Conservation (phyloP, 1,140 invertebrate genomes). For the Thaumetopoea pityocampa region DNA sequence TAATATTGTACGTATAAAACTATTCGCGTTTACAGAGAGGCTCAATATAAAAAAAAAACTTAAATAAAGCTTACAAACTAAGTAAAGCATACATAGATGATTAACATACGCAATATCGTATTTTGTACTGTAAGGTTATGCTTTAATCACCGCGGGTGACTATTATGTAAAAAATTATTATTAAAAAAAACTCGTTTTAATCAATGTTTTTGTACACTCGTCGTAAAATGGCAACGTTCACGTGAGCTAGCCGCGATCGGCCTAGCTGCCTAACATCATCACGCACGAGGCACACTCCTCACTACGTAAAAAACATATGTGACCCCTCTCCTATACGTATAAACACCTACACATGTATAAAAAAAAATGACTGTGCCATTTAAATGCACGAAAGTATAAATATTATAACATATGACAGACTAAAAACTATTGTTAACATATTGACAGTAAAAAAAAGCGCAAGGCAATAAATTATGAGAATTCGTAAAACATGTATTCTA, state of each 20-base stretch:
- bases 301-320: conserved; percentile 7
- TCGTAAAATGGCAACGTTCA: conserved; percentile 35
- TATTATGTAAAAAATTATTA: conserved; percentile 16
- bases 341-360: background rate
- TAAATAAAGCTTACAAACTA: conserved; percentile 52
- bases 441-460: too few relatives aligned
- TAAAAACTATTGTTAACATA: too few relatives aligned
- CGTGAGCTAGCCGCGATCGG: conserved; percentile 18
- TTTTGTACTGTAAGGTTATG: conserved; percentile 69
- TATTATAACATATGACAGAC: too few relatives aligned
- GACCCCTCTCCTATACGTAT: background rate
- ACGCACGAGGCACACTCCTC: conserved; percentile 26
- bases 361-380: too few relatives aligned
- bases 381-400: too few relatives aligned
- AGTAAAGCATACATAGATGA: conserved; percentile 68
- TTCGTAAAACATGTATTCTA: too few relatives aligned
- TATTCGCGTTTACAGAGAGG: conserved; percentile 23
- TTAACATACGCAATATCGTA: conserved; percentile 61
- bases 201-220: conserved; percentile 32
- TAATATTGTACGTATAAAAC: conserved; percentile 53
- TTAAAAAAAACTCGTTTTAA: too few relatives aligned
- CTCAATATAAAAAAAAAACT: conserved; percentile 38
- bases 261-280: conserved; percentile 35
- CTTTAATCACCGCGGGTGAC: conserved; percentile 6
- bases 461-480: too few relatives aligned